phyloP scores from a whole-genome alignment of 35 echinoderm and acorn worm genomes.

The Heliocidaris tuberculata region DNA sequence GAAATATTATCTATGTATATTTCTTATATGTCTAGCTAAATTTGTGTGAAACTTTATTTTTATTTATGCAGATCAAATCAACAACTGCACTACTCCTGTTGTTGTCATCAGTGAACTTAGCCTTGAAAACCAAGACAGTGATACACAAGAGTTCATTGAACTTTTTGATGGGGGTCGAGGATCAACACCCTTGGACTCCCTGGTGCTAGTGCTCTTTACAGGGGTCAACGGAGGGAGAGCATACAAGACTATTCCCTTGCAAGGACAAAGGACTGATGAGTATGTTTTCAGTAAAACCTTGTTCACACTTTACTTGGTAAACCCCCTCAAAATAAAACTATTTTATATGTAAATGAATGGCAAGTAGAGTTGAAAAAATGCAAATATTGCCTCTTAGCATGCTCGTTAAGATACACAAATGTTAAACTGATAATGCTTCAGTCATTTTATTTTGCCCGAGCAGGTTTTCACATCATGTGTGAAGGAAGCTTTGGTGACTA shows the following conservation, averaged over 20 bases:
- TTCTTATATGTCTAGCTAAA: no score
- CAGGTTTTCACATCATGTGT: no score
- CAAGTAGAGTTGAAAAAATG: no score
- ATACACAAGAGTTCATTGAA: constrained; percentile 78
- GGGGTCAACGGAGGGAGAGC: not conserved
- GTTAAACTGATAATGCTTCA: no score
- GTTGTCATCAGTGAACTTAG: constrained; percentile 90
- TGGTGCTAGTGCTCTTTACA: constrained; percentile 68
- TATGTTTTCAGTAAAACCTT: not conserved
- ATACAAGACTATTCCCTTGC: constrained; percentile 17
- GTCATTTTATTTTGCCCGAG: no score
- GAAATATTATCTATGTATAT: no score
- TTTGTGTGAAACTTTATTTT: not conserved
- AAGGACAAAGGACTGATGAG: constrained; percentile 33
- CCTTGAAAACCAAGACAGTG: constrained; percentile 45
- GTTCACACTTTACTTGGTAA: not conserved
- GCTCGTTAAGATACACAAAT: no score
- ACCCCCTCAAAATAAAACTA: no score
- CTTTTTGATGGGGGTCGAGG: constrained; percentile 91
- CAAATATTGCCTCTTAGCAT: no score
- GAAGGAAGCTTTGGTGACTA: no score
- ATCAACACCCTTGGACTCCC: constrained; percentile 67
- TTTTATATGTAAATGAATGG: no score
- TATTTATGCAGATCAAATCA: constrained; percentile 53
- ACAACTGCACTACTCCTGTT: constrained; percentile 76